Evolutionary conservation across 37 sponge, comb jelly and placozoan genomes (phyloP).

Genomic region (Lycopodina hypogea): DNA sequence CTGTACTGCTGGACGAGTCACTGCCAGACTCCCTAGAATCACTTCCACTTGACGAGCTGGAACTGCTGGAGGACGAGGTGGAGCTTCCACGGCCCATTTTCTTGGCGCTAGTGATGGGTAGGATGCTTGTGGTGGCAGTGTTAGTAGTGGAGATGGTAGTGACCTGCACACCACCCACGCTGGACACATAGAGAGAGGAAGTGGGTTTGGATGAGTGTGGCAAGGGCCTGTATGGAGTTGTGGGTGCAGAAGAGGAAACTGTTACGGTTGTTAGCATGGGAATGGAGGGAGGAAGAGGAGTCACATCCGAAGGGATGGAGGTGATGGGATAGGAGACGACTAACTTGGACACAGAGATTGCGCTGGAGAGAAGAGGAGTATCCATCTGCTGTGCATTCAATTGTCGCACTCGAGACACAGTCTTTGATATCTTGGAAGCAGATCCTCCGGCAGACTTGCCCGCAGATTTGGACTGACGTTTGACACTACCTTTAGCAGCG

Average conservation of each 20-base stretch:
- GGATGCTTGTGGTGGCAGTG: background rate
- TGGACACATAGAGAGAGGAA: background rate
- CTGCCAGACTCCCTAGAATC: slow-evolving; percentile 36
- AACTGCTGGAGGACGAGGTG: slow-evolving; percentile 20
- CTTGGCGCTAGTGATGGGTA: background rate
- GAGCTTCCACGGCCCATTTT: background rate
- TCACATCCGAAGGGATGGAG: background rate
- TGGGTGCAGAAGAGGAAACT: background rate
- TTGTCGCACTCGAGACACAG: slow-evolving; percentile 22
- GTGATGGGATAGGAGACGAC: slow-evolving; percentile 8
- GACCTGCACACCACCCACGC: background rate
- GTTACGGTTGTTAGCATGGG: background rate
- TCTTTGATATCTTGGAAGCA: slow-evolving; percentile 28
- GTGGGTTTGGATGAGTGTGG: background rate
- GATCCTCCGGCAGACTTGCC: background rate
- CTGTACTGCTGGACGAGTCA: slow-evolving; percentile 30
- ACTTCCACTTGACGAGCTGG: slow-evolving; percentile 35
- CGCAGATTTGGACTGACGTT: slow-evolving; percentile 14
- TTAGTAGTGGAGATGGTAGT: slow-evolving; percentile 2
- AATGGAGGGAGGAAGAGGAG: background rate
- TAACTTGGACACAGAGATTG: slow-evolving; percentile 14
- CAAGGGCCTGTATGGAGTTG: no score
- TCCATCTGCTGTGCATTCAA: background rate
- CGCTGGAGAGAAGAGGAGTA: background rate
- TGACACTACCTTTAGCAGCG: background rate